Conservation (phyloP, 2,113 vertebrate species). For the Chamaetylas fuelleborni region DNA sequence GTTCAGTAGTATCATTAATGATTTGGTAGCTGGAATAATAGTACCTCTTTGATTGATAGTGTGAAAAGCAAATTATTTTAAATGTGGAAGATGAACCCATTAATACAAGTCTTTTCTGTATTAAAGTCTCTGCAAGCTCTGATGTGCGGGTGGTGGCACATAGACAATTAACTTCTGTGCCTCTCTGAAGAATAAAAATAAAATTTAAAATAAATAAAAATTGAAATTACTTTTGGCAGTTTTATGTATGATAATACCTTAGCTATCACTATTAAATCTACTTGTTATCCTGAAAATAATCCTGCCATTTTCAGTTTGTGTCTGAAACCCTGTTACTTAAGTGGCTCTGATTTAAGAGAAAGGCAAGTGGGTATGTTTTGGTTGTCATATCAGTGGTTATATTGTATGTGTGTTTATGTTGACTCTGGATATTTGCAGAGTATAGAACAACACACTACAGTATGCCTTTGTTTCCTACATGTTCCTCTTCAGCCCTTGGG, state of each 20-base stretch:
- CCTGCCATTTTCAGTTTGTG: background rate
- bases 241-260: background rate
- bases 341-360: background rate
- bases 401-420: background rate
- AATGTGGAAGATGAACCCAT: background rate
- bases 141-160: background rate
- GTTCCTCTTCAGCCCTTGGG: background rate
- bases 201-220: background rate
- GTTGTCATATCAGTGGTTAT: accelerated
- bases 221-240: background rate
- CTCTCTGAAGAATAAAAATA: background rate
- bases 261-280: background rate
- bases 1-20: background rate
- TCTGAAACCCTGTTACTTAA: background rate
- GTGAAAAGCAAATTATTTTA: background rate
- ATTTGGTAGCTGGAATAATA: background rate
- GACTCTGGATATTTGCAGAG: background rate
- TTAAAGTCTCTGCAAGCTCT: background rate
- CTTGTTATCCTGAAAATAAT: background rate
- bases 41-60: background rate
- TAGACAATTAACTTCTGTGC: background rate
- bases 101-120: background rate
- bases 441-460: background rate
- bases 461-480: background rate
- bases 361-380: accelerated